phyloP scores from a whole-genome alignment of 2,113 vertebrate genomes.

The Cyanocitta stelleri region DNA sequence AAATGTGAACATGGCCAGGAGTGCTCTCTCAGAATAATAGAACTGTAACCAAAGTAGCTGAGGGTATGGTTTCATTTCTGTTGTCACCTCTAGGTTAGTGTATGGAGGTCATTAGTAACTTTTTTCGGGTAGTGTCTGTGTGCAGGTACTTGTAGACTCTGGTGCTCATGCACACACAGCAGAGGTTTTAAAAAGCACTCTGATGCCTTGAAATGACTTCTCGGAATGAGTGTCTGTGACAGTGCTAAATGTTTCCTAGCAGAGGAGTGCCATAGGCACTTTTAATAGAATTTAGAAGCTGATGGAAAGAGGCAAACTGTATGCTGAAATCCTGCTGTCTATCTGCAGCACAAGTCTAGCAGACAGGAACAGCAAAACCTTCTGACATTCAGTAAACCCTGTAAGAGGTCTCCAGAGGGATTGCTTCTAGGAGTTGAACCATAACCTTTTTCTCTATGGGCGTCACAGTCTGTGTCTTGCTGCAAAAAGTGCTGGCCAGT shows the following conservation, averaged over 20 bases:
- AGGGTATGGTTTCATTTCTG: neutral
- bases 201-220: slow-evolving; percentile 22
- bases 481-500: neutral
- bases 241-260: slow-evolving; percentile 43
- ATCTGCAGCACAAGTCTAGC: neutral
- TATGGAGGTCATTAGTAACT: neutral
- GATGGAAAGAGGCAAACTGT: slow-evolving; percentile 1
- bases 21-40: neutral
- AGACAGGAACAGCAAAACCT: neutral
- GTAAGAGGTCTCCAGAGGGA: neutral
- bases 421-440: neutral
- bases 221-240: slow-evolving; percentile 30
- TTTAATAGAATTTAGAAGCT: slow-evolving; percentile 35
- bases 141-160: neutral
- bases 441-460: neutral
- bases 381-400: neutral
- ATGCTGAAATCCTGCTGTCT: slow-evolving; percentile 1
- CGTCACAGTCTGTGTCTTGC: neutral
- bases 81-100: neutral
- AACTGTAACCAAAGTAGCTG: neutral
- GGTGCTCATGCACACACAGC: neutral
- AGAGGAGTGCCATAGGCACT: slow-evolving; percentile 29
- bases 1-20: neutral
- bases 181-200: neutral
- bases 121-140: neutral